A percentile compares a stretch with the other conserved stretches of the same genome.
These are phyloP conservation scores for Poecilia picta DNA, from an alignment of 2,797 vertebrate genomes.

Conservation along the genomic window DNA sequence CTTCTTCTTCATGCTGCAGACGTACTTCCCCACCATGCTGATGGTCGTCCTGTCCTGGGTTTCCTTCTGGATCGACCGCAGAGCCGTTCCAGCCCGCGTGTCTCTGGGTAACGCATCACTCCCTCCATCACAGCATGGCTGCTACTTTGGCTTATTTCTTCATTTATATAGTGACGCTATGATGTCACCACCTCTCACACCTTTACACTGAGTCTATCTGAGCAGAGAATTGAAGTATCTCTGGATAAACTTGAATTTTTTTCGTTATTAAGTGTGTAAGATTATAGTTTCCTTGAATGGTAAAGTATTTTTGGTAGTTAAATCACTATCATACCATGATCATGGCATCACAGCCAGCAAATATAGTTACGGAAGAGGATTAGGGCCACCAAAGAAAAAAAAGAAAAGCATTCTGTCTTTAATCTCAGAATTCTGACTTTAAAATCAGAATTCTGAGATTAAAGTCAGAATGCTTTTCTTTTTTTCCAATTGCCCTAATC, in stretches of 20 bases:
- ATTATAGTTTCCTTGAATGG: background rate
- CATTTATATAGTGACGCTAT: background rate
- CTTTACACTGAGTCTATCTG: background rate
- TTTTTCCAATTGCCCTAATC: too few species aligned
- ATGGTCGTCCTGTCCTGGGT: slow-evolving; percentile 96
- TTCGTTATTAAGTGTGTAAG: background rate
- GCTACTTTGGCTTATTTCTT: background rate
- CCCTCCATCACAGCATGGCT: background rate
- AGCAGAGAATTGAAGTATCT: background rate
- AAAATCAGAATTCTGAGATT: too few species aligned
- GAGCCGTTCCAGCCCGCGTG: slow-evolving; percentile 91
- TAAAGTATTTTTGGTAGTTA: background rate
- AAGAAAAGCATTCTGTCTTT: too few species aligned
- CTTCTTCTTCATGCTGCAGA: slow-evolving; percentile 96
- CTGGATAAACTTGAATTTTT: background rate
- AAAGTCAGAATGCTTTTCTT: too few species aligned
- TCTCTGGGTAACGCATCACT: slow-evolving; percentile 84
- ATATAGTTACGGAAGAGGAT: background rate
- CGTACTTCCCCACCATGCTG: slow-evolving; percentile 93
- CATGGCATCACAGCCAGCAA: background rate
- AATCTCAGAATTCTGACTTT: too few species aligned
- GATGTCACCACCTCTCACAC: background rate
- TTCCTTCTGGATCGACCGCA: slow-evolving; percentile 92
- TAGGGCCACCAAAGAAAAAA: too few species aligned
- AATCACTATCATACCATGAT: background rate